A percentile compares a stretch with the other conserved stretches of the same genome.
Conservation (phyloP, 2,797 vertebrate genomes). For the Pithecia hirsuta region DNA sequence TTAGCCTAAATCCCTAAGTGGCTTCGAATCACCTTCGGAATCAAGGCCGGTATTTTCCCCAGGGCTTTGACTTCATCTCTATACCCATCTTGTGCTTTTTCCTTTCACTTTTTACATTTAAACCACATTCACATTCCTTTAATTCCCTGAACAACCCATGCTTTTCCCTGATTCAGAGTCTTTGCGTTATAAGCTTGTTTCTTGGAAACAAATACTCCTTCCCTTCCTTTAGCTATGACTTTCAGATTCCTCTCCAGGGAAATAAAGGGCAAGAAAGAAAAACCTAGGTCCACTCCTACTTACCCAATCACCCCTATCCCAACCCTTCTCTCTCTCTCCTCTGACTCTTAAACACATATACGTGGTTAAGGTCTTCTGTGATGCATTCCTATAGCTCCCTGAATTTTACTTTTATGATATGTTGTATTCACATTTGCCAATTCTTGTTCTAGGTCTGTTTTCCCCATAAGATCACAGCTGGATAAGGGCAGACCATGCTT, state of each 20-base stretch:
- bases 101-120: neutral
- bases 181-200: neutral
- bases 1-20: neutral
- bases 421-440: neutral
- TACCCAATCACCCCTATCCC: neutral
- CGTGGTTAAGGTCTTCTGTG: neutral
- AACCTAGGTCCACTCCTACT: neutral
- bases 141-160: too few species aligned
- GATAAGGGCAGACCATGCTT: neutral
- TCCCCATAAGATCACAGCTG: neutral
- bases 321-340: neutral
- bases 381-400: neutral
- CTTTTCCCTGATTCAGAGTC: neutral
- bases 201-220: neutral
- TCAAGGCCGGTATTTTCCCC: neutral
- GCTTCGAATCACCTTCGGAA: neutral
- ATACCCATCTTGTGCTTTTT: neutral
- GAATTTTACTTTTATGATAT: neutral
- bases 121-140: neutral
- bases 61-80: neutral
- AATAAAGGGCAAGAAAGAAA: neutral
- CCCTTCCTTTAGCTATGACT: neutral
- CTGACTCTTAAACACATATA: neutral
- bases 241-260: neutral
- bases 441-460: neutral